Evolutionary conservation across 2,888 invertebrate species (phyloP).

Genomic region (Dione vanillae): DNA sequence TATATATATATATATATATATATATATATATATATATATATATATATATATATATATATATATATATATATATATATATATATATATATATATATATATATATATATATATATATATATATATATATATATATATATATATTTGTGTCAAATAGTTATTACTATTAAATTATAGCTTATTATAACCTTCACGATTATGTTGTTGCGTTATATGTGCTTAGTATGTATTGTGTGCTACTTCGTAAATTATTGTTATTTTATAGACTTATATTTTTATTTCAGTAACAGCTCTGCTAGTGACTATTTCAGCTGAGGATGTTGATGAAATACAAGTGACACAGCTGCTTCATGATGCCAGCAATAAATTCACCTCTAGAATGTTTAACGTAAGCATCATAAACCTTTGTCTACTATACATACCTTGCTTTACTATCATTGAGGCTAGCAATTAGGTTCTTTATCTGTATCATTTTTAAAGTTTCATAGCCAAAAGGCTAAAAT

Average conservation of each 20-base stretch:
- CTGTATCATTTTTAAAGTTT: too few relatives aligned
- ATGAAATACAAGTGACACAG: slow-evolving; percentile 46
- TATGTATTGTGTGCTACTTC: not conserved
- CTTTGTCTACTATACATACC: too few relatives aligned
- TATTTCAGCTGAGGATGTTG: slow-evolving; percentile 50
- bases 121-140: too few relatives aligned
- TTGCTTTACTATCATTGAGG: too few relatives aligned
- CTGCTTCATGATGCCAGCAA: slow-evolving; percentile 57
- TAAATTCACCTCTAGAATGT: slow-evolving; percentile 64
- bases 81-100: too few relatives aligned
- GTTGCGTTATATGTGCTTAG: not conserved
- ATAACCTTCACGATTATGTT: not conserved
- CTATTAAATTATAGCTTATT: not conserved
- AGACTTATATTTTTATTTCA: slow-evolving; percentile 31
- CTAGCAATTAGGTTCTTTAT: too few relatives aligned
- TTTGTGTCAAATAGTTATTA: not conserved
- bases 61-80: too few relatives aligned
- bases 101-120: too few relatives aligned
- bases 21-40: too few relatives aligned
- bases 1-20: too few relatives aligned
- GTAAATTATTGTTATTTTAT: not conserved
- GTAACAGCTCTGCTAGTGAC: slow-evolving; percentile 52
- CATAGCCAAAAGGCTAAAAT: too few relatives aligned
- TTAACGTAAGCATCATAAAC: slow-evolving; percentile 57
- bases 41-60: too few relatives aligned